Conservation (phyloP, 2,797 vertebrate species). For the Carduelis carduelis region DNA sequence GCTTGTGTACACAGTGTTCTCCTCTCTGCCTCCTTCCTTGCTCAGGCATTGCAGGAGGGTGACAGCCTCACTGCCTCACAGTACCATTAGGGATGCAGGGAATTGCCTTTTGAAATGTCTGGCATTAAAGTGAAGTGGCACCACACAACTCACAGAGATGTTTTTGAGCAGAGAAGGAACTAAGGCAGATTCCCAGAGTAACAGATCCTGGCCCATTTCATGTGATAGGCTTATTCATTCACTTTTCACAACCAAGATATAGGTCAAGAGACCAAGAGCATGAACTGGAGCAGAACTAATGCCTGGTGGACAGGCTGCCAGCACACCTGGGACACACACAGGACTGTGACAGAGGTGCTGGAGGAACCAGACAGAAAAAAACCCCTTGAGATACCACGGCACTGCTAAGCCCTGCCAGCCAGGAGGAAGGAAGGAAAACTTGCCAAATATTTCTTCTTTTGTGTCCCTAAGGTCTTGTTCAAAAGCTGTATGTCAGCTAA, state of each 20-base stretch:
- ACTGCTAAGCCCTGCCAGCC: neutral
- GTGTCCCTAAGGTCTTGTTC: neutral
- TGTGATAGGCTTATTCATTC: neutral
- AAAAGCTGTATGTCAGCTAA: neutral
- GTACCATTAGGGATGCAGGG: neutral
- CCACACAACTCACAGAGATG: fast-evolving
- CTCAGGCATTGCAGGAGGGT: neutral
- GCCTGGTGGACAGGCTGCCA: neutral
- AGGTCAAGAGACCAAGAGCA: neutral
- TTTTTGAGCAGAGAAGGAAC: neutral
- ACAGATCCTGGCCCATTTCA: neutral
- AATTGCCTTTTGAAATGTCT: neutral
- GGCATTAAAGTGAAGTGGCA: neutral
- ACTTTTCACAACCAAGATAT: neutral
- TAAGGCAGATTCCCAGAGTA: neutral
- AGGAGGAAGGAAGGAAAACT: neutral
- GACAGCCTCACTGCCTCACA: neutral
- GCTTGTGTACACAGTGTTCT: fast-evolving
- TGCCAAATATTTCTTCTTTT: neutral
- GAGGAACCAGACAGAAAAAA: fast-evolving
- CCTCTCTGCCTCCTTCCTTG: neutral
- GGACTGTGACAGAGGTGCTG: neutral
- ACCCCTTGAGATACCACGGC: neutral
- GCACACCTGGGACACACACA: neutral
- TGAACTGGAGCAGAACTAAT: neutral